phyloP scores from a whole-genome alignment of 2,113 vertebrate species.

The Laticauda colubrina region DNA sequence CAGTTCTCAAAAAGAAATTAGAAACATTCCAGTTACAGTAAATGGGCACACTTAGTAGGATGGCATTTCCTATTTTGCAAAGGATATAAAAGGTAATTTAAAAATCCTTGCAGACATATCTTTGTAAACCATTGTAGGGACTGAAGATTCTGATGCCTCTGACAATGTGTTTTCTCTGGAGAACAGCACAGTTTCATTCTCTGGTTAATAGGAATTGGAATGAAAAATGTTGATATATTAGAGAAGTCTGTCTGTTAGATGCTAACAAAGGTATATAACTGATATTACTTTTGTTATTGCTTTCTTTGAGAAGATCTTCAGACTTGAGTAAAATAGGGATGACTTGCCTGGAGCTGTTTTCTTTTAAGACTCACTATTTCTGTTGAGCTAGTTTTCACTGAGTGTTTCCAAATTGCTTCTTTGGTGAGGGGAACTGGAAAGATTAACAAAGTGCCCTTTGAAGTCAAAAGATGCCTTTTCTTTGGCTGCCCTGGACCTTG shows the following conservation, averaged over 20 bases:
- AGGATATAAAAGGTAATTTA: not conserved
- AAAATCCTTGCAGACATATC: not conserved
- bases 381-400: not conserved
- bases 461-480: constrained; percentile 5
- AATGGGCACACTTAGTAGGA: not conserved
- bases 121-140: not conserved
- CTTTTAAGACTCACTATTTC: not conserved
- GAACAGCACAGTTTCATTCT: not conserved
- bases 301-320: not conserved
- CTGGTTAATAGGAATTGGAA: not conserved
- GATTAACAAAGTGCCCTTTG: constrained; percentile 26
- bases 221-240: not conserved
- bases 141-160: not conserved
- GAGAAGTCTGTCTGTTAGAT: not conserved
- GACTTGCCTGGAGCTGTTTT: not conserved
- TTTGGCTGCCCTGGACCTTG: constrained; percentile 4
- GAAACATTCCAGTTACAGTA: not conserved
- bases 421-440: constrained; percentile 15
- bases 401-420: constrained; percentile 20
- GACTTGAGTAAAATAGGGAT: not conserved
- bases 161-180: not conserved
- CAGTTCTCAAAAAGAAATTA: not conserved
- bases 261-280: not conserved
- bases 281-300: not conserved
- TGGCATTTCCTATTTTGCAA: not conserved